Percentiles rank a stretch among this genome's conserved stretches.
Conservation (phyloP, 2,888 invertebrate genomes). For the Embidobia sp. region DNA sequence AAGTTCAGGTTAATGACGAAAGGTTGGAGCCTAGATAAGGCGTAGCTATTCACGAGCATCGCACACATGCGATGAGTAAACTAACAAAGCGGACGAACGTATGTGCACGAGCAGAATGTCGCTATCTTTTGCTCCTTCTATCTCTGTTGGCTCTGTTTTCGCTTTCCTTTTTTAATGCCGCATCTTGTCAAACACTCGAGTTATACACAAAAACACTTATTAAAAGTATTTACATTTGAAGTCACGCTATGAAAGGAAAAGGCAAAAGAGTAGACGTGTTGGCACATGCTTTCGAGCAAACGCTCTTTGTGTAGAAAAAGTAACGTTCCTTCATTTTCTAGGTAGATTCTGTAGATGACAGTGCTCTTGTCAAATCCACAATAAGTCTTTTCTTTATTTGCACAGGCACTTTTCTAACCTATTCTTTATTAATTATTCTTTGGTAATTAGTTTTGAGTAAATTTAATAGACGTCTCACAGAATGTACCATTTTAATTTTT, state of each 20-base stretch:
- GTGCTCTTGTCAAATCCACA: too few relatives aligned
- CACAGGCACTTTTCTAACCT: too few relatives aligned
- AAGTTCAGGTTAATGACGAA: constrained; percentile 37
- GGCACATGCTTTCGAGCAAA: too few relatives aligned
- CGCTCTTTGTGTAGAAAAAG: too few relatives aligned
- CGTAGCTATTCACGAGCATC: constrained; percentile 47
- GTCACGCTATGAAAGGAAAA: neutral
- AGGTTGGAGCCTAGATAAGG: constrained; percentile 47
- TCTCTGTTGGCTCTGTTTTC: constrained; percentile 21
- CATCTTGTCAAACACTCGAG: constrained; percentile 36
- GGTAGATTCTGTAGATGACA: too few relatives aligned
- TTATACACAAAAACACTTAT: constrained; percentile 34
- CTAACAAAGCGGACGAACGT: constrained; percentile 50
- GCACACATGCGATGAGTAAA: constrained; percentile 50
- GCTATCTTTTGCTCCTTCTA: constrained; percentile 38
- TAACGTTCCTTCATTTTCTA: too few relatives aligned
- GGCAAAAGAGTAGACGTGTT: neutral
- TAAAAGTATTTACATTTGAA: constrained; percentile 26
- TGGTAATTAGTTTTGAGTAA: too few relatives aligned
- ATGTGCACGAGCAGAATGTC: too few relatives aligned
- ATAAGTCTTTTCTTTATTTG: too few relatives aligned
- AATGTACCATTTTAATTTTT: too few relatives aligned
- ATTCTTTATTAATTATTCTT: too few relatives aligned
- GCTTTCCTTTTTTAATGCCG: neutral
- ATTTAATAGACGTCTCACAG: too few relatives aligned